Percentiles rank a stretch among this genome's conserved stretches.
Conservation (phyloP, 53 echinoderm and acorn worm genomes). For the Crossaster papposus region DNA sequence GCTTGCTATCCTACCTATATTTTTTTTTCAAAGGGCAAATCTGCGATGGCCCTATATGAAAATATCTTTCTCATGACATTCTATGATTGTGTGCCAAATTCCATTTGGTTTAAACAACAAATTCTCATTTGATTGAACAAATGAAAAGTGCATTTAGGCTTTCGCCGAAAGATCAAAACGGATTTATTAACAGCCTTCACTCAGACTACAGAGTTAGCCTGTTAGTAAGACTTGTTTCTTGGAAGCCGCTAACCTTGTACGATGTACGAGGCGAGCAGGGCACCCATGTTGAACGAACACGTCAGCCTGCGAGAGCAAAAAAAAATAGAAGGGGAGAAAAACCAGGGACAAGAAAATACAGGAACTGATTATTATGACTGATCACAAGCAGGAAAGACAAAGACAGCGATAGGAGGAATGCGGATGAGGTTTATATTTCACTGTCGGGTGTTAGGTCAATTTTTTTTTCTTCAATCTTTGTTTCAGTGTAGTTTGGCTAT, state of each 20-base stretch:
- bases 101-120: too few species aligned
- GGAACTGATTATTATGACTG: background rate
- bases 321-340: too few species aligned
- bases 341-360: conserved; percentile 10
- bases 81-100: too few species aligned
- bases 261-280: conserved; percentile 86
- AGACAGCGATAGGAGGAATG: too few species aligned
- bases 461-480: too few species aligned
- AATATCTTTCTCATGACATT: too few species aligned
- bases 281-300: conserved; percentile 86
- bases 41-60: too few species aligned
- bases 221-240: background rate
- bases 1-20: too few species aligned
- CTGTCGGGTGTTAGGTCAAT: background rate
- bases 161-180: background rate
- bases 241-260: conserved; percentile 81
- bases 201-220: background rate
- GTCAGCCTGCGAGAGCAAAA: conserved; percentile 75
- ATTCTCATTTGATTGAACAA: too few species aligned
- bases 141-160: too few species aligned
- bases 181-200: background rate
- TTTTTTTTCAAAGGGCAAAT: too few species aligned
- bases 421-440: background rate
- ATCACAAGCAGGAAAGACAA: background rate
- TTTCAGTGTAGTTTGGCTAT: too few species aligned